A percentile compares a stretch with the other conserved stretches of the same genome.
Evolutionary conservation across 2,888 invertebrate genomes (phyloP).

Genomic region (Cancer borealis): DNA sequence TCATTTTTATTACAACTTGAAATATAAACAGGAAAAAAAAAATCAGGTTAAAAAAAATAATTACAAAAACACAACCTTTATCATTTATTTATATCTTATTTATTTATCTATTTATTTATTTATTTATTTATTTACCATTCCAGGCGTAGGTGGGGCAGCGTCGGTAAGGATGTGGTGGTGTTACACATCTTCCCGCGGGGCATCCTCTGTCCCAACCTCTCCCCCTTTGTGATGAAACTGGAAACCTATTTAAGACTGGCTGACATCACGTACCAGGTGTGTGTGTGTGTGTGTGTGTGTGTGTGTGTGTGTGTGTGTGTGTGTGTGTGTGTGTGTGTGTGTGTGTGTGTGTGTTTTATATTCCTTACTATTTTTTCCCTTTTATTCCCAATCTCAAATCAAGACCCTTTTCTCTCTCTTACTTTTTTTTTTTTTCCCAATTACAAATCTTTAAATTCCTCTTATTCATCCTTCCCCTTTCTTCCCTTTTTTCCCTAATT

Average conservation of each 20-base stretch:
- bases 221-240: constrained; percentile 65
- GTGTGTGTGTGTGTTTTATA: not conserved
- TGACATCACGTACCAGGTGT: constrained; percentile 55
- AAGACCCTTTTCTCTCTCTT: not conserved
- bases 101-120: not conserved
- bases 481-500: not conserved
- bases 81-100: not conserved
- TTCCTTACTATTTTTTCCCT: not conserved
- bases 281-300: constrained; percentile 3
- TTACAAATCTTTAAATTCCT: not conserved
- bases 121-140: not conserved
- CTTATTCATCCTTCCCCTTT: not conserved
- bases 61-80: too few species aligned
- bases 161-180: constrained; percentile 58
- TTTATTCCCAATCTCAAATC: not conserved
- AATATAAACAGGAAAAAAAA: too few species aligned
- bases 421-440: not conserved
- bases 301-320: constrained; percentile 15
- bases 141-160: constrained; percentile 61
- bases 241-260: constrained; percentile 66
- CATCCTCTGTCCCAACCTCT: constrained; percentile 57
- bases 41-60: too few species aligned
- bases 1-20: too few species aligned
- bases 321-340: constrained; percentile 6
- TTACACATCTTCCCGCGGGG: constrained; percentile 62